Evolutionary conservation across 2,113 vertebrate species (phyloP).

Genomic region (Limanda limanda): DNA sequence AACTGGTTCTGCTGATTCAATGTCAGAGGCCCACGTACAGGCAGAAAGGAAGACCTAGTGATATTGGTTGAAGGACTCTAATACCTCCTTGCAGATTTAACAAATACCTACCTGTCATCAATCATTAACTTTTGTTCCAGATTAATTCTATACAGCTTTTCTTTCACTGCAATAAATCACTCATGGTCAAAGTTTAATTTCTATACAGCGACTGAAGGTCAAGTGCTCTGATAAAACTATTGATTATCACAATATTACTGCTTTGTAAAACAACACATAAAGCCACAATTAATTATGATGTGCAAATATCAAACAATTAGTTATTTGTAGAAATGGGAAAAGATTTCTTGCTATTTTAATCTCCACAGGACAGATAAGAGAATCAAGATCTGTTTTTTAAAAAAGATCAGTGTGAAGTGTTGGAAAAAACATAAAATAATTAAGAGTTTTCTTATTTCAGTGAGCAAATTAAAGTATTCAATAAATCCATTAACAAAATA

Average conservation of each 20-base stretch:
- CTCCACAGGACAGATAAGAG: no score
- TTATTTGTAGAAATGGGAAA: no score
- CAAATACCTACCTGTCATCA: constrained; percentile 4
- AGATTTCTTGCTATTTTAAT: no score
- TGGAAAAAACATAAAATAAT: no score
- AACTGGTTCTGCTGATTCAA: not conserved
- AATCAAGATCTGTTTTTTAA: no score
- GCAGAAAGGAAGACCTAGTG: not conserved
- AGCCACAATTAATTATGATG: not conserved
- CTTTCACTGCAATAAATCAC: constrained; percentile 36
- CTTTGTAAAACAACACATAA: not conserved
- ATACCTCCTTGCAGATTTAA: not conserved
- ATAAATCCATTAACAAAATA: not conserved
- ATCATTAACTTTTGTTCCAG: constrained; percentile 48
- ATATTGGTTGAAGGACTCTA: not conserved
- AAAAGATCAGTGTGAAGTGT: no score
- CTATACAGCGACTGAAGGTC: not conserved
- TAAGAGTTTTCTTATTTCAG: no score
- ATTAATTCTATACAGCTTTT: not conserved
- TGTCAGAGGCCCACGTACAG: not conserved
- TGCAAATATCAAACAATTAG: no score
- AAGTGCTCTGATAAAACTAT: constrained; percentile 1
- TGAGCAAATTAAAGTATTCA: no score
- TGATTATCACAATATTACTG: constrained; percentile 2
- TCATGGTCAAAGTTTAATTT: constrained; percentile 35